phyloP scores from a whole-genome alignment of 2,113 vertebrate genomes.

The Cephalophus harveyi region DNA sequence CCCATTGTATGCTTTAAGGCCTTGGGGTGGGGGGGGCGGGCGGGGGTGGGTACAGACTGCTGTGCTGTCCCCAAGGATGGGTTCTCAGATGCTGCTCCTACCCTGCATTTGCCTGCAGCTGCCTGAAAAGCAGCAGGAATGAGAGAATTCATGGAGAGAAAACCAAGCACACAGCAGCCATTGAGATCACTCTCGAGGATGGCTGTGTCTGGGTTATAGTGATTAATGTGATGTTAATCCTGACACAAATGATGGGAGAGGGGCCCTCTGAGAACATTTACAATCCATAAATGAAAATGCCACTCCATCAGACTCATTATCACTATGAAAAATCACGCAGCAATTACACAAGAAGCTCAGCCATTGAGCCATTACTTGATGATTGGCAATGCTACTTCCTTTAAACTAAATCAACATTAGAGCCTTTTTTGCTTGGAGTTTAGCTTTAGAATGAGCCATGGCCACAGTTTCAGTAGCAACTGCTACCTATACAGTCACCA shows the following conservation, averaged over 20 bases:
- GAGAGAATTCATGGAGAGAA: background rate
- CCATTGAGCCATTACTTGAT: background rate
- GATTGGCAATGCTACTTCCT: background rate
- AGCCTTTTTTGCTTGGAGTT: background rate
- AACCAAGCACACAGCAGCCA: background rate
- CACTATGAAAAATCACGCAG: constrained; percentile 46
- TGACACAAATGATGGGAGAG: background rate
- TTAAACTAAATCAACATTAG: background rate
- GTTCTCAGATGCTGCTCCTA: background rate
- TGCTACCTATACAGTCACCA: background rate
- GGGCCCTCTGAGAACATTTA: constrained; percentile 23
- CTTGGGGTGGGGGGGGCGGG: no score
- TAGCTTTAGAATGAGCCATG: background rate
- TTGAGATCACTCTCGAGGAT: background rate
- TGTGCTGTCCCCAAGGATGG: background rate
- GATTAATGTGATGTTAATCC: constrained; percentile 46
- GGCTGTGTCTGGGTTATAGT: constrained; percentile 39
- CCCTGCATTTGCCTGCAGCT: background rate
- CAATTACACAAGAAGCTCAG: background rate
- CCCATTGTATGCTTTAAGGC: background rate
- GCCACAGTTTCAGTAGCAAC: background rate
- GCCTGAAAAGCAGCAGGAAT: background rate
- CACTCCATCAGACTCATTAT: constrained; percentile 45
- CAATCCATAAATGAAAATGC: constrained; percentile 34
- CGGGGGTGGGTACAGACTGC: background rate